A percentile compares a stretch with the other conserved stretches of the same genome.
These are phyloP conservation scores for Drosophila birchii DNA, from an alignment of 2,888 invertebrate genomes.

Conservation along the genomic window DNA sequence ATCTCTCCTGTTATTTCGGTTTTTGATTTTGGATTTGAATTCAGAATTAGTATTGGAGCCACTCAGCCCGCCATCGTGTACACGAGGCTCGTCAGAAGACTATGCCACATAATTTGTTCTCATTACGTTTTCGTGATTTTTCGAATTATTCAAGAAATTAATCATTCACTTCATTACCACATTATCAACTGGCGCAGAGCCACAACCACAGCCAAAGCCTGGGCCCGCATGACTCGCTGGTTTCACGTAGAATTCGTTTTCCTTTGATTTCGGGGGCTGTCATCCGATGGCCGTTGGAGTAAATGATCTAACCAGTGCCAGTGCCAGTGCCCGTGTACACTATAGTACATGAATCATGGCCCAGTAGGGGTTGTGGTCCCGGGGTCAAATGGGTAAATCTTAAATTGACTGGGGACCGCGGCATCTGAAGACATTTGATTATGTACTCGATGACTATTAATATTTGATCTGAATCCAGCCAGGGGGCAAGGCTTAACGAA, in stretches of 20 bases:
- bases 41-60: neutral
- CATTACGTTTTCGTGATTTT: constrained; percentile 52
- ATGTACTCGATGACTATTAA: constrained; percentile 24
- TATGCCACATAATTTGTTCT: constrained; percentile 54
- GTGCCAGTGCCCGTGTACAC: no score
- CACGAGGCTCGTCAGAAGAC: constrained; percentile 12
- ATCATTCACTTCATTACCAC: constrained; percentile 70
- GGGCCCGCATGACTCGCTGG: constrained; percentile 47
- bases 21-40: neutral
- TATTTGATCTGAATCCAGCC: constrained; percentile 16
- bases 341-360: constrained; percentile 13
- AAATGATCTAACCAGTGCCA: constrained; percentile 28
- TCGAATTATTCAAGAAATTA: constrained; percentile 60
- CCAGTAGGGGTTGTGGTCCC: constrained; percentile 36
- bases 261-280: constrained; percentile 36
- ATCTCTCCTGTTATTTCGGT: neutral
- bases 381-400: constrained; percentile 22
- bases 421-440: constrained; percentile 26
- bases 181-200: constrained; percentile 40
- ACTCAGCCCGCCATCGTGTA: neutral
- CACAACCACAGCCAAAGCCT: constrained; percentile 8
- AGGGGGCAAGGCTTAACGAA: neutral
- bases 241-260: constrained; percentile 39
- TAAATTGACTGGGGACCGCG: constrained; percentile 33
- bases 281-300: constrained; percentile 29